Evolutionary conservation across 1,140 invertebrate genomes (phyloP).

Genomic region (Caenorhabditis briggsae): DNA sequence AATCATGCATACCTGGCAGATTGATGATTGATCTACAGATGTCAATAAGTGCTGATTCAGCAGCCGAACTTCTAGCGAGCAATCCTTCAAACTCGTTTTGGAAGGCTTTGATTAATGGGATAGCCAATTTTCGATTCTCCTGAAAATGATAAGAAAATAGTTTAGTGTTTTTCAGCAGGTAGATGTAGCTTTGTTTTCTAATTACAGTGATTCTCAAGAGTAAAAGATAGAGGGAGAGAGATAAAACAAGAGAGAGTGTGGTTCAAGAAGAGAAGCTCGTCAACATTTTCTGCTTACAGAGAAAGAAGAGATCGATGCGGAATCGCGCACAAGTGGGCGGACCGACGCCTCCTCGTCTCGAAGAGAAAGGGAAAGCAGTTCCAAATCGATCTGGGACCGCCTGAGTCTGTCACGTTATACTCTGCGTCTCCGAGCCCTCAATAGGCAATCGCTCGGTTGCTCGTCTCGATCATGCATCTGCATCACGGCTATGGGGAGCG

Average conservation of each 20-base stretch:
- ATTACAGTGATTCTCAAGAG: conserved; percentile 7
- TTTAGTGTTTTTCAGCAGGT: too few species aligned
- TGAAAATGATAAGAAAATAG: conserved; percentile 28
- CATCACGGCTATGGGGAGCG: conserved; percentile 30
- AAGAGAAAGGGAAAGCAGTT: conserved; percentile 45
- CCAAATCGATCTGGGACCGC: conserved; percentile 55
- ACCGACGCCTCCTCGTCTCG: not conserved
- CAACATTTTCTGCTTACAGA: not conserved
- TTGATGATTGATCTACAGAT: conserved; percentile 46
- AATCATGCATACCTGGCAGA: conserved; percentile 50
- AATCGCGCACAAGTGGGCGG: conserved; percentile 19
- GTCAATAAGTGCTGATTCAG: conserved; percentile 59
- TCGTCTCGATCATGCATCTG: conserved; percentile 55
- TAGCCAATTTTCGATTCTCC: conserved; percentile 58
- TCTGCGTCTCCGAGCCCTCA: conserved; percentile 8
- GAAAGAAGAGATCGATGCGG: conserved; percentile 40
- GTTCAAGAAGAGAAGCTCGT: not conserved
- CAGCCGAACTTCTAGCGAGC: conserved; percentile 19
- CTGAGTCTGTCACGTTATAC: conserved; percentile 56
- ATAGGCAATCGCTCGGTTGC: conserved; percentile 29
- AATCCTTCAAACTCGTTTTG: conserved; percentile 62
- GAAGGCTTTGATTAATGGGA: conserved; percentile 63
- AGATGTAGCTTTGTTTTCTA: not conserved
- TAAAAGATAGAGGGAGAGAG: too few species aligned
- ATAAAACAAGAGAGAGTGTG: not conserved